Conservation (phyloP, 92 coral and sea anemone genomes). For the Heteractis magnifica region DNA sequence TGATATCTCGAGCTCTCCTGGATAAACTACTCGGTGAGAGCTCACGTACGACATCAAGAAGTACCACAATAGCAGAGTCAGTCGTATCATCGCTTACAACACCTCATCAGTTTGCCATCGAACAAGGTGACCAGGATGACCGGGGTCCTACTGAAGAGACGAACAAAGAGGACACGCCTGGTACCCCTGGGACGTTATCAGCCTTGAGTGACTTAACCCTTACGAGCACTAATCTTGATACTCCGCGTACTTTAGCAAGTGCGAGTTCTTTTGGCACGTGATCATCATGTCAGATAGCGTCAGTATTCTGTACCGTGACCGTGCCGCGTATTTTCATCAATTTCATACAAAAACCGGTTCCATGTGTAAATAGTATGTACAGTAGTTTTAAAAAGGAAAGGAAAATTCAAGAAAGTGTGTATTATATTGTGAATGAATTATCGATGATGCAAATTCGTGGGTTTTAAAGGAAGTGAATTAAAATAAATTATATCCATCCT, state of each 20-base stretch:
- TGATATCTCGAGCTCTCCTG: conserved; percentile 69
- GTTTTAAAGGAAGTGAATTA: too few species aligned
- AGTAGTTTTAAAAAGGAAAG: neutral
- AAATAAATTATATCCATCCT: too few species aligned
- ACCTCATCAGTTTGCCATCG: conserved; percentile 25
- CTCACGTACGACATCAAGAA: conserved; percentile 91
- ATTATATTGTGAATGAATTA: neutral
- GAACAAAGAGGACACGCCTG: neutral
- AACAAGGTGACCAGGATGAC: neutral
- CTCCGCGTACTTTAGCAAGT: conserved; percentile 35
- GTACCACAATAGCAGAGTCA: conserved; percentile 81
- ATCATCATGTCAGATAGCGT: neutral
- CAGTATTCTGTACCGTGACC: neutral
- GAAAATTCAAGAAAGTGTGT: neutral
- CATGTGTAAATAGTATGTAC: neutral
- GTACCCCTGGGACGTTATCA: conserved; percentile 26
- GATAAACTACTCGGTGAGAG: conserved; percentile 76
- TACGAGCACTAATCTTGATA: conserved; percentile 22
- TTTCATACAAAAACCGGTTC: neutral
- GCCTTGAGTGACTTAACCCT: conserved; percentile 34
- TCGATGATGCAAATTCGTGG: too few species aligned
- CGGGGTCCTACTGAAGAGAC: neutral
- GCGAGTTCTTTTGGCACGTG: conserved; percentile 22
- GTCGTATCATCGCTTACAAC: conserved; percentile 68
- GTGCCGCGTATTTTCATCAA: too few species aligned